A percentile compares a stretch with the other conserved stretches of the same genome.
phyloP scores from a whole-genome alignment of 2,888 invertebrate genomes.

The Platycheirus rosarum region DNA sequence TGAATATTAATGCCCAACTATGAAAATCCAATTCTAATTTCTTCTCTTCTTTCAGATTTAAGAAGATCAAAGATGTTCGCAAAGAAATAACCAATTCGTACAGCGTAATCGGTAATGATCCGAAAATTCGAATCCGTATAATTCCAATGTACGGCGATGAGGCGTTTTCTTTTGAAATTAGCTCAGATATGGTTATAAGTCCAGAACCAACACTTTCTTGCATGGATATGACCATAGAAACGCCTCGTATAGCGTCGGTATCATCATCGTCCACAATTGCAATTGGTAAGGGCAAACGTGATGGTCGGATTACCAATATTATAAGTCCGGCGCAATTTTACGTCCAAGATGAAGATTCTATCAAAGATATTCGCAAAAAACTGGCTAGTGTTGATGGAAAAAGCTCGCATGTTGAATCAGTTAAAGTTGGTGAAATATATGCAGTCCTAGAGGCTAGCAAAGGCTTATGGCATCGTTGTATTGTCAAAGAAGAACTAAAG shows the following conservation, averaged over 20 bases:
- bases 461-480: conserved; percentile 86
- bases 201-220: conserved; percentile 1
- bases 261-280: conserved; percentile 38
- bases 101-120: conserved; percentile 75
- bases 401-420: conserved; percentile 50
- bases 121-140: conserved; percentile 75
- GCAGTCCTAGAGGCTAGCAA: conserved; percentile 84
- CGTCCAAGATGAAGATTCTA: conserved; percentile 81
- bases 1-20: background rate
- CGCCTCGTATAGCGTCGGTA: conserved; percentile 10
- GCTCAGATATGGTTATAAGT: conserved; percentile 16
- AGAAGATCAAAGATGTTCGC: conserved; percentile 66
- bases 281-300: conserved; percentile 49
- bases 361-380: conserved; percentile 42
- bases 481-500: conserved; percentile 78
- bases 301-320: conserved; percentile 43
- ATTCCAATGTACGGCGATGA: conserved; percentile 74
- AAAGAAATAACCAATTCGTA: conserved; percentile 71
- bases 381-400: conserved; percentile 35
- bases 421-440: conserved; percentile 85
- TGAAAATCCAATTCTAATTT: no score
- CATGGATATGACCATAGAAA: background rate
- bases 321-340: conserved; percentile 85
- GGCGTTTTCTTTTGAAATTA: conserved; percentile 59
- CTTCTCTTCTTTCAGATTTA: conserved; percentile 71